Base-by-base conservation (phyloP, 2,888 invertebrate genomes). In the Pristionchus mayeri region DNA sequence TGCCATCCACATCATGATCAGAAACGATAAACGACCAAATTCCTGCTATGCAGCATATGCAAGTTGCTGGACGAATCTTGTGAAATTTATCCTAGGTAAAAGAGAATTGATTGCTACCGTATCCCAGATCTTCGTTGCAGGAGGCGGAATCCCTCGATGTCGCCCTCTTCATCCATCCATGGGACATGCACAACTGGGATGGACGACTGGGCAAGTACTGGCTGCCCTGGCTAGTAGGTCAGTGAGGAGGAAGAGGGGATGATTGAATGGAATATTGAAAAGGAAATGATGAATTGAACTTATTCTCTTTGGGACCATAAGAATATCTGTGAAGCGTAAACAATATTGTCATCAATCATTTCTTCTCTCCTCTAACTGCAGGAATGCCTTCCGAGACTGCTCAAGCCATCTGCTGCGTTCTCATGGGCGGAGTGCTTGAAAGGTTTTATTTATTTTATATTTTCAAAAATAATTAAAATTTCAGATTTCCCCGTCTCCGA, bases 321-420 rank as follows among this genome's bases (percentile, higher is more conserved):
- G n/a, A n/a, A n/a, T n/a, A n/a, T n/a, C n/a, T n/a, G n/a, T n/a
- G n/a, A n/a, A n/a, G n/a, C n/a, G n/a, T n/a, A n/a, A n/a, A n/a
- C n/a, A n/a, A n/a, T n/a, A n/a, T n/a, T n/a, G n/a, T n/a, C n/a
- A n/a, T n/a, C n/a, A n/a, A n/a, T n/a, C n/a, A 57, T 34, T 44
- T 24, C 27, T 13, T 2, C 67, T 3, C 18, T 67, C 48, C 24
- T 3, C 2, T 44, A 24, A n/a, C 76, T 89, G 2, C 86, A 94
- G 94, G 94, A 24, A 95, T 95, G 95, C 94, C 95, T 0, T 93
- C 94, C 0, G 95, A 95, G 88, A 95, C 95, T 2, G 93, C 94
- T 1, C 93, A 93, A 18, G 94, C 95, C 9, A 94, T 94, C 27
- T 94, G 94, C 85, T 93, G 93, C 78, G 91, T 95, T 88, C 90